Evolutionary conservation across 1,140 invertebrate species (phyloP).

Genomic region (Drosophila pseudoobscura): DNA sequence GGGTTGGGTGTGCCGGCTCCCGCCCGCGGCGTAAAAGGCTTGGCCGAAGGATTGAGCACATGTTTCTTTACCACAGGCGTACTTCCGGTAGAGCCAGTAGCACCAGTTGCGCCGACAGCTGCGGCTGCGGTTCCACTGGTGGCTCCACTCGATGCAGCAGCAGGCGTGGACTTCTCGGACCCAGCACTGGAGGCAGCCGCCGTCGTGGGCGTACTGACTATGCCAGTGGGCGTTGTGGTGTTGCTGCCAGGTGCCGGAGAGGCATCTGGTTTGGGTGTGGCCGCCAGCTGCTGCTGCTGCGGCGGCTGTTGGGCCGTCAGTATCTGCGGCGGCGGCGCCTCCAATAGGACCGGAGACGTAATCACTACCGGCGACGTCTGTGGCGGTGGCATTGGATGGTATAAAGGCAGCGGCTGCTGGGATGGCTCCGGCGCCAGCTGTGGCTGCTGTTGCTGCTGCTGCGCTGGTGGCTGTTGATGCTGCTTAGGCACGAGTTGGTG

Average conservation of each 20-base stretch:
- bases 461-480: constrained; percentile 66
- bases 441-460: constrained; percentile 41
- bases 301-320: constrained; percentile 38
- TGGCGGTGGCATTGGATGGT: constrained; percentile 69
- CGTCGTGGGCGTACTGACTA: constrained; percentile 60
- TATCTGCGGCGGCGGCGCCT: constrained; percentile 71
- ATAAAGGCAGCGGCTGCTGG: constrained; percentile 56
- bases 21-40: constrained; percentile 91
- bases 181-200: constrained; percentile 21
- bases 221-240: constrained; percentile 69
- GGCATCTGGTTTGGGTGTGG: constrained; percentile 57
- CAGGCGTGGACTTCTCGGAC: constrained; percentile 58
- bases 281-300: constrained; percentile 54
- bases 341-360: constrained; percentile 52
- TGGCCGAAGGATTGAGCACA: constrained; percentile 90
- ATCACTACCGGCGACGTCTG: constrained; percentile 69
- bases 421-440: constrained; percentile 49
- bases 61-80: constrained; percentile 84
- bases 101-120: constrained; percentile 51
- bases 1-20: constrained; percentile 86
- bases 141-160: constrained; percentile 43
- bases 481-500: constrained; percentile 76
- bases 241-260: constrained; percentile 55
- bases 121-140: constrained; percentile 16
- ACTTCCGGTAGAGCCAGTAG: constrained; percentile 83